Evolutionary conservation across 2,113 vertebrate species (phyloP).

Genomic region (Cebus imitator): DNA sequence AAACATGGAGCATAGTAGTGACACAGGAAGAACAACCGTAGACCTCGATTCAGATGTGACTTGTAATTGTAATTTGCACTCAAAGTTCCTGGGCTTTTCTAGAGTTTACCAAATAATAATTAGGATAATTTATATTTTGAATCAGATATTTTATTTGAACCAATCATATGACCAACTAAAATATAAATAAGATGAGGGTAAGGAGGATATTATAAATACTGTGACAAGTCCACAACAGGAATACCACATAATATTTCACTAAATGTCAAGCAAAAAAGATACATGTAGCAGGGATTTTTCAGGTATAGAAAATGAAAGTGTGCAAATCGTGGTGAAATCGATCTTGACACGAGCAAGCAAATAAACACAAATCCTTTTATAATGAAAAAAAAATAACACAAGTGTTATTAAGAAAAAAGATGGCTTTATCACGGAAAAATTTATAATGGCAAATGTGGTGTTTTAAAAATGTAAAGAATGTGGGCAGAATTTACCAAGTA

Average conservation of each 20-base stretch:
- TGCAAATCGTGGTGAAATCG: background rate
- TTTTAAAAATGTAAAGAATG: background rate
- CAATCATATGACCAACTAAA: background rate
- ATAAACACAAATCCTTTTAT: background rate
- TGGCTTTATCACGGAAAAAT: background rate
- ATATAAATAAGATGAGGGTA: background rate
- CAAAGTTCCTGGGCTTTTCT: background rate
- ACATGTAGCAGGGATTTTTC: background rate
- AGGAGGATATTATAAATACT: background rate
- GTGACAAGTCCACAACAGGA: background rate
- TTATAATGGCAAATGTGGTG: background rate
- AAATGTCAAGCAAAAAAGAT: background rate
- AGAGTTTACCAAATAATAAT: background rate
- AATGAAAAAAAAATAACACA: background rate
- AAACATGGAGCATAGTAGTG: background rate
- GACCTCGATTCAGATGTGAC: background rate
- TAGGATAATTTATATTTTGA: background rate
- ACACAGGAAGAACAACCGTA: background rate
- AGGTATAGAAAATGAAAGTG: background rate
- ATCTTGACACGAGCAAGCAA: background rate
- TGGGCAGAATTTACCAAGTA: background rate
- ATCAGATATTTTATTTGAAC: background rate
- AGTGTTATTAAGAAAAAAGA: background rate
- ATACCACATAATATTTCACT: background rate
- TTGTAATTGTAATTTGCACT: background rate